These are phyloP conservation scores for Marmota monax DNA, from an alignment of 2,113 vertebrate genomes.

Conservation along the genomic window DNA sequence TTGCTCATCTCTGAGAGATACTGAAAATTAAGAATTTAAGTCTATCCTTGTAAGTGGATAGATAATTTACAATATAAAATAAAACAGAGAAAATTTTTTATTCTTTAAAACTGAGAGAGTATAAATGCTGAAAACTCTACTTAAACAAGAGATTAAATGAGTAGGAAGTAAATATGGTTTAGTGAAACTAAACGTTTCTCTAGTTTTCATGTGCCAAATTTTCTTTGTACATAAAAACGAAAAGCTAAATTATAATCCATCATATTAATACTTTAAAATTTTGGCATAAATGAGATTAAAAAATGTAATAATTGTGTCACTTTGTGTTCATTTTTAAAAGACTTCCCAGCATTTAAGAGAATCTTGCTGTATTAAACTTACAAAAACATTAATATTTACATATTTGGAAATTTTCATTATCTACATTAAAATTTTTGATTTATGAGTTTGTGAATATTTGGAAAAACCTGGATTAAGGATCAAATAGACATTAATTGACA, in stretches of 20 bases:
- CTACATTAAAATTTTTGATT: neutral
- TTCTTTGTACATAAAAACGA: neutral
- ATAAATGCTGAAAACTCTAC: neutral
- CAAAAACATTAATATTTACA: neutral
- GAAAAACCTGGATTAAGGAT: neutral
- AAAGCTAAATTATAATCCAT: neutral
- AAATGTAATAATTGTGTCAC: neutral
- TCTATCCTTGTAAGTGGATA: neutral
- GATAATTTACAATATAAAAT: neutral
- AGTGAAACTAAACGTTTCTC: neutral
- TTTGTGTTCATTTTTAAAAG: neutral
- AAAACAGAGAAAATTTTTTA: neutral
- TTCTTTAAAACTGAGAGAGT: neutral
- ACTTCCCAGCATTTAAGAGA: neutral
- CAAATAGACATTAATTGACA: neutral
- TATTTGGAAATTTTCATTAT: neutral
- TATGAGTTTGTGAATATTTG: neutral
- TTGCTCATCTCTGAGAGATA: neutral
- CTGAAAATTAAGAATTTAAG: neutral
- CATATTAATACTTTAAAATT: neutral
- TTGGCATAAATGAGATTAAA: neutral
- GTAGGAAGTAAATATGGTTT: neutral
- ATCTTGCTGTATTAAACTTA: neutral
- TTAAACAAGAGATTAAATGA: neutral
- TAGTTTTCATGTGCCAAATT: neutral